A percentile compares a stretch with the other conserved stretches of the same genome.
Evolutionary conservation across 2,113 vertebrate species (phyloP).

Genomic region (Dunckerocampus dactyliophorus): DNA sequence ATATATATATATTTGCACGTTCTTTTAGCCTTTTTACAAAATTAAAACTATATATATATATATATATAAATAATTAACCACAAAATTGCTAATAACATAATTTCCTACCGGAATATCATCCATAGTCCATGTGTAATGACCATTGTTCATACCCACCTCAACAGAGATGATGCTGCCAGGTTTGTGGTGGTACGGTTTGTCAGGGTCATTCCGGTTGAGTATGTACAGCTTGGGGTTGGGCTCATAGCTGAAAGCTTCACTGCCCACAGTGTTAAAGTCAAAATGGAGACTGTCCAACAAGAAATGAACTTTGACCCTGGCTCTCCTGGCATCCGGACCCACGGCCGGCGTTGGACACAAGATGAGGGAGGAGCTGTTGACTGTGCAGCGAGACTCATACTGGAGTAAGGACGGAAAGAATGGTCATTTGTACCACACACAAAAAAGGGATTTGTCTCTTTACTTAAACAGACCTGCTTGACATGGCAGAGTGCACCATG

Average conservation of each 20-base stretch:
- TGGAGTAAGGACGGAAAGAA: constrained; percentile 38
- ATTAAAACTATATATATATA: no score
- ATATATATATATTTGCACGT: no score
- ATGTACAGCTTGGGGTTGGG: constrained; percentile 80
- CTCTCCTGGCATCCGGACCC: constrained; percentile 66
- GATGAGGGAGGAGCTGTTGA: constrained; percentile 85
- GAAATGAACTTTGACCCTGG: constrained; percentile 82
- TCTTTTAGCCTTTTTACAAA: no score
- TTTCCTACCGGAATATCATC: no score
- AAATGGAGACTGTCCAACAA: constrained; percentile 89
- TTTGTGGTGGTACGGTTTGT: constrained; percentile 87
- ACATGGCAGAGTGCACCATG: constrained; percentile 71
- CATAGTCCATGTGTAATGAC: no score
- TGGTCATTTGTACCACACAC: not conserved
- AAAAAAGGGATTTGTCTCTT: not conserved
- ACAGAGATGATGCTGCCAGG: constrained; percentile 94
- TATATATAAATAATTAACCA: no score
- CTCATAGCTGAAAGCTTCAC: constrained; percentile 84
- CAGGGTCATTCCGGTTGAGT: constrained; percentile 81
- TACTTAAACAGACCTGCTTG: constrained; percentile 64
- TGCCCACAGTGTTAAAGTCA: constrained; percentile 80
- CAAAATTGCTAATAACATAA: no score
- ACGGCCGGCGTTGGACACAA: constrained; percentile 84
- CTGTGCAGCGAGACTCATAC: constrained; percentile 80
- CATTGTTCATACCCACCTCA: constrained; percentile 71